Conservation (phyloP, 1,140 invertebrate genomes). For the Epicauta chinensis region DNA sequence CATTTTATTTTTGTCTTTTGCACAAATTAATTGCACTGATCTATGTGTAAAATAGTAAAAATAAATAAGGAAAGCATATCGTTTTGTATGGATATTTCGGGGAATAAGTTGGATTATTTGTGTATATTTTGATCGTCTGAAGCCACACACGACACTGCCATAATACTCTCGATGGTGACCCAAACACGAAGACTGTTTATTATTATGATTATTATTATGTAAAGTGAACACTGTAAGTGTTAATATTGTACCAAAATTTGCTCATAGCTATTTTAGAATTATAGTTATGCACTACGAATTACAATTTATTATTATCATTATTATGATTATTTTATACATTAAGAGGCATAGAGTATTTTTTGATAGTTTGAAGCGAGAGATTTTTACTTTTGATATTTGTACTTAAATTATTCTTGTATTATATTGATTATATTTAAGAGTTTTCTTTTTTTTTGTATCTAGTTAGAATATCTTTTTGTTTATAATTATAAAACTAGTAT, state of each 20-base stretch:
- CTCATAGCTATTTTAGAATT: not conserved
- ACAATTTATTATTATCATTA: too few relatives aligned
- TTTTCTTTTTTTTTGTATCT: slow-evolving; percentile 6
- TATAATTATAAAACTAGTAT: slow-evolving; percentile 1
- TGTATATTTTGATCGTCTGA: slow-evolving; percentile 30
- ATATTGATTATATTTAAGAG: not conserved
- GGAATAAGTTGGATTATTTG: slow-evolving; percentile 15
- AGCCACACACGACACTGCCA: slow-evolving; percentile 38
- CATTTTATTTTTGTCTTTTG: too few relatives aligned
- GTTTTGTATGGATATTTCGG: slow-evolving; percentile 1
- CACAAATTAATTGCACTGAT: too few relatives aligned
- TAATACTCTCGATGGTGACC: slow-evolving; percentile 22
- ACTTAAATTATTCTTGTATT: slow-evolving; percentile 13
- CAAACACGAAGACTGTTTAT: slow-evolving; percentile 5
- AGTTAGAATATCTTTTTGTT: slow-evolving; percentile 5
- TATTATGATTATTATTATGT: too few relatives aligned
- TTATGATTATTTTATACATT: too few relatives aligned
- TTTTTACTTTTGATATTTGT: slow-evolving; percentile 1
- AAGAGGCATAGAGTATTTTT: slow-evolving; percentile 12
- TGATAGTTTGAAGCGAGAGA: slow-evolving; percentile 1
- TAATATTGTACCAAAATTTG: too few relatives aligned
- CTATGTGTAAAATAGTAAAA: too few relatives aligned
- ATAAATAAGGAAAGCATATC: slow-evolving; percentile 25
- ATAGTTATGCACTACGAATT: slow-evolving; percentile 1
- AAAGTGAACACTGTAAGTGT: too few relatives aligned